Percentiles rank a stretch among this genome's conserved stretches.
Conservation (phyloP, 92 coral and sea anemone genomes). For the Diadumene lineata region DNA sequence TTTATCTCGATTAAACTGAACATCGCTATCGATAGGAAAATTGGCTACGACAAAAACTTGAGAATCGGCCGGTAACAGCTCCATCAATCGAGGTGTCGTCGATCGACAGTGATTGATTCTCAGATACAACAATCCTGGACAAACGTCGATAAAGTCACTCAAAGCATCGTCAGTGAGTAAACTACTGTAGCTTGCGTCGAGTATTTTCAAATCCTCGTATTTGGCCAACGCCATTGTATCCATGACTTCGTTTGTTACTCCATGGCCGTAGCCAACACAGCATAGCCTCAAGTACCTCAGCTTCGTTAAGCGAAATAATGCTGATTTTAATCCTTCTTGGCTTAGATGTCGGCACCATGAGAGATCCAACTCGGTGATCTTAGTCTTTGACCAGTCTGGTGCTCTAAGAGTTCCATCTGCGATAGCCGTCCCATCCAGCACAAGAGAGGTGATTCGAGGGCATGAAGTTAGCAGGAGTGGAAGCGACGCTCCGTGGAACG, state of each 20-base stretch:
- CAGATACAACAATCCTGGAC: slow-evolving; percentile 57
- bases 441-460: slow-evolving; percentile 68
- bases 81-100: slow-evolving; percentile 63
- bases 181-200: slow-evolving; percentile 87
- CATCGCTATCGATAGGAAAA: slow-evolving; percentile 54
- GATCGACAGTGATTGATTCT: slow-evolving; percentile 78
- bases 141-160: slow-evolving; percentile 39
- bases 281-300: slow-evolving; percentile 77
- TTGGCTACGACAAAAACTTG: slow-evolving; percentile 79
- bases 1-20: slow-evolving; percentile 8
- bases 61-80: slow-evolving; percentile 54
- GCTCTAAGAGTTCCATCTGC: slow-evolving; percentile 46
- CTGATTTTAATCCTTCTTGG: slow-evolving; percentile 59
- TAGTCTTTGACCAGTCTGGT: slow-evolving; percentile 68
- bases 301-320: slow-evolving; percentile 54
- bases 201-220: slow-evolving; percentile 51
- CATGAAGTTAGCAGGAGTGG: slow-evolving; percentile 54
- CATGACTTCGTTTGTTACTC: slow-evolving; percentile 78
- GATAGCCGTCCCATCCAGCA: slow-evolving; percentile 81
- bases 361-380: slow-evolving; percentile 70
- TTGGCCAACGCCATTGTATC: slow-evolving; percentile 48
- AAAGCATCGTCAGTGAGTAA: slow-evolving; percentile 62
- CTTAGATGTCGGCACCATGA: slow-evolving; percentile 91
- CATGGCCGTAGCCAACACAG: slow-evolving; percentile 95
- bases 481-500: slow-evolving; percentile 64